A percentile compares a stretch with the other conserved stretches of the same genome.
Evolutionary conservation across 2,113 vertebrate genomes (phyloP).

Genomic region (Rhea americana): DNA sequence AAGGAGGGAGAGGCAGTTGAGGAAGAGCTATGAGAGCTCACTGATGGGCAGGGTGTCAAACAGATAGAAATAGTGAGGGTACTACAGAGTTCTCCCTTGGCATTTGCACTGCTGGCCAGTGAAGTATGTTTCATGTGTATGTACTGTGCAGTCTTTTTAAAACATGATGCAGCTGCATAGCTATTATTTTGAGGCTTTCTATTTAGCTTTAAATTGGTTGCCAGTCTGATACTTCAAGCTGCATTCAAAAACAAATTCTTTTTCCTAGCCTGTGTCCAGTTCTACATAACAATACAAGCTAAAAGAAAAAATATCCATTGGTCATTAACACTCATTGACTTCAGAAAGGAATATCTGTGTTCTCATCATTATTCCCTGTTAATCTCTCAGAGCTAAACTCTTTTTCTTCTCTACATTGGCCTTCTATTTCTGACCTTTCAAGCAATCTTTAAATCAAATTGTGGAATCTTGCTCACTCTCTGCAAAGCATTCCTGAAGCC

Average conservation of each 20-base stretch:
- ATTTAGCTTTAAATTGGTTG: background rate
- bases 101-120: background rate
- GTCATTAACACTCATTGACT: background rate
- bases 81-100: background rate
- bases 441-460: constrained; percentile 63
- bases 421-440: constrained; percentile 62
- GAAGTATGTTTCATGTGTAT: background rate
- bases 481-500: constrained; percentile 31
- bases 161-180: background rate
- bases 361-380: background rate
- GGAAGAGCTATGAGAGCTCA: background rate
- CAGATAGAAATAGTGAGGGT: background rate
- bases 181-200: background rate
- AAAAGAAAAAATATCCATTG: background rate
- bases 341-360: background rate
- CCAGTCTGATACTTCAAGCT: background rate
- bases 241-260: background rate
- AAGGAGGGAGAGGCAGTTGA: background rate
- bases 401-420: background rate
- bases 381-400: background rate
- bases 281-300: background rate
- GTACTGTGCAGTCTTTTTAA: background rate
- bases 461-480: constrained; percentile 49
- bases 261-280: background rate
- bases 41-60: background rate